Conservation (phyloP, 2,888 invertebrate genomes). For the Epistrophe eligans region DNA sequence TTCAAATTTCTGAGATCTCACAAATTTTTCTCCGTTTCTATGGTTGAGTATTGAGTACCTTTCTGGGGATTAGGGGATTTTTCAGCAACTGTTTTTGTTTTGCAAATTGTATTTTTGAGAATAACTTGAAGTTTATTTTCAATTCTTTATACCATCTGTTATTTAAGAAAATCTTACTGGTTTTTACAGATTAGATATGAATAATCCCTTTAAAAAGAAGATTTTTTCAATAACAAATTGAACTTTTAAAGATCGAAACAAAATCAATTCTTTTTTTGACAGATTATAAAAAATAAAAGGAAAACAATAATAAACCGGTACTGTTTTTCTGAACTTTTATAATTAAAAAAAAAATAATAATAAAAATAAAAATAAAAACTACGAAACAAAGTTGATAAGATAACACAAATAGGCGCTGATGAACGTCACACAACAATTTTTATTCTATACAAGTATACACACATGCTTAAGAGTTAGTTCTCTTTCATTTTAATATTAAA, state of each 20-base stretch:
- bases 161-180: no score
- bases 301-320: constrained; percentile 44
- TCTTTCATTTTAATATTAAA: constrained; percentile 33
- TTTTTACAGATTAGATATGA: no score
- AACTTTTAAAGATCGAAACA: no score
- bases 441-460: constrained; percentile 2
- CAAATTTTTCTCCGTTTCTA: no score
- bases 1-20: not conserved
- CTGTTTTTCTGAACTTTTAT: constrained; percentile 36
- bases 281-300: constrained; percentile 48
- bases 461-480: constrained; percentile 56
- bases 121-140: no score
- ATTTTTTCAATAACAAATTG: no score
- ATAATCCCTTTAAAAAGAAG: no score
- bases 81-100: not conserved
- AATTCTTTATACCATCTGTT: no score
- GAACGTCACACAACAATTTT: constrained; percentile 9
- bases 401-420: constrained; percentile 56
- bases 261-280: constrained; percentile 41
- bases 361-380: constrained; percentile 18
- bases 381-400: constrained; percentile 70
- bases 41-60: no score
- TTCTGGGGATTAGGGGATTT: no score
- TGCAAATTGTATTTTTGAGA: no score
- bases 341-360: constrained; percentile 20